Evolutionary conservation across 2,113 vertebrate species (phyloP), one percentile per base, ranked within the genome.

Genomic region (Xenopus borealis): DNA sequence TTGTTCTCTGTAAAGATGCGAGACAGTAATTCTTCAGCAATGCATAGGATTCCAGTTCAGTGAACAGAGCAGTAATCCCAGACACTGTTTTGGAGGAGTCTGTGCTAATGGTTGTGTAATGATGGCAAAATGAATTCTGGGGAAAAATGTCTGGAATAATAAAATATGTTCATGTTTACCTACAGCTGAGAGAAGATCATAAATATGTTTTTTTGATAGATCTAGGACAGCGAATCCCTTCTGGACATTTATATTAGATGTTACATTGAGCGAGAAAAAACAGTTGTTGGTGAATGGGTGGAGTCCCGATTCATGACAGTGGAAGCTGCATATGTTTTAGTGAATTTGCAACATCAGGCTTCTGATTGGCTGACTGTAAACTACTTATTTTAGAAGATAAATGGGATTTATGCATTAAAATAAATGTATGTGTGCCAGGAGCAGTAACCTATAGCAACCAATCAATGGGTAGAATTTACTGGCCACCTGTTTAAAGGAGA

Each of bases 151-250:
- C 61, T 12, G 4, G 18, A 23, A 23, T 69, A 75, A 75, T 69
- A 63, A 66, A 58, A 33, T 62, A 69, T 66, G 53, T 75, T 69
- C 58, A 55, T 75, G 73, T 75, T 75, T 69, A 62, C 40, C 73
- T 75, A 50, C 67, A 69, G 62, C 17, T 30, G 13, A 83, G 77
- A 78, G 81, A 86, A 78, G 86, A 83, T 85, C 81, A 86, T 88
- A 88, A 89, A 88, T 90, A 88, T 85, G 85, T 88, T 91, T 87
- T n/a, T 85, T 83, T 90, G 90, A 92, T 91, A 88, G 89, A 92
- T 89, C 84, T 90, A 79, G 91, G 89, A 67, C 90, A 91, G 83
- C 30, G 82, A 87, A 88, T 83, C 85, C 86, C 91, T 90, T 87
- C 91, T 87, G 87, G 89, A 89, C 87, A 89, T 89, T 87, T 89